Evolutionary conservation across 2,113 vertebrate genomes (phyloP).

Genomic region (Leptobrachium ailaonicum): DNA sequence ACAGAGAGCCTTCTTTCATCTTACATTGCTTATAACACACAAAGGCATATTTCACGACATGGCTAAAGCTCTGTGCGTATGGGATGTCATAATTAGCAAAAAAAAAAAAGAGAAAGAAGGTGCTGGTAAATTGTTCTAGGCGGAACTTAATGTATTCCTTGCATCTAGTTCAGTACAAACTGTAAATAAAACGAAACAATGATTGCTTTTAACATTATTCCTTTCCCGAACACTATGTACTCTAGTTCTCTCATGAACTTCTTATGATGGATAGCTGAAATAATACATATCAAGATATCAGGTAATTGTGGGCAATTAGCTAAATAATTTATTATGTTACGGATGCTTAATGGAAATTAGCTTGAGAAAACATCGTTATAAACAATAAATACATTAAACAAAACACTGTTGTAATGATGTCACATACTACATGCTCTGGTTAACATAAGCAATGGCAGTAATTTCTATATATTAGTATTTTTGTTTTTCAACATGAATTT

Average conservation of each 20-base stretch:
- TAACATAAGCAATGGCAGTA: no score
- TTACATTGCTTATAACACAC: conserved; percentile 30
- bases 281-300: background rate
- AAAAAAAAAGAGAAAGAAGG: background rate
- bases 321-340: background rate
- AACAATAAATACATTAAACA: no score
- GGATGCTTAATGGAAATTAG: background rate
- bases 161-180: conserved; percentile 14
- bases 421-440: no score
- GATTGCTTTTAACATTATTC: conserved; percentile 1
- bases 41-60: conserved; percentile 16
- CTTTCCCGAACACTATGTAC: no score
- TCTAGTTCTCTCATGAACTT: no score
- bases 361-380: background rate
- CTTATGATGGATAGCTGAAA: no score
- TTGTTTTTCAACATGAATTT: no score
- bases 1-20: conserved; percentile 36
- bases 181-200: conserved; percentile 17
- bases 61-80: conserved; percentile 1
- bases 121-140: conserved; percentile 18
- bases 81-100: conserved; percentile 7
- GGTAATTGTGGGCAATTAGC: background rate
- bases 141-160: background rate
- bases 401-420: no score
- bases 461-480: no score